Conservation (phyloP, 2,113 vertebrate genomes). For the Typhlomys cinereus region DNA sequence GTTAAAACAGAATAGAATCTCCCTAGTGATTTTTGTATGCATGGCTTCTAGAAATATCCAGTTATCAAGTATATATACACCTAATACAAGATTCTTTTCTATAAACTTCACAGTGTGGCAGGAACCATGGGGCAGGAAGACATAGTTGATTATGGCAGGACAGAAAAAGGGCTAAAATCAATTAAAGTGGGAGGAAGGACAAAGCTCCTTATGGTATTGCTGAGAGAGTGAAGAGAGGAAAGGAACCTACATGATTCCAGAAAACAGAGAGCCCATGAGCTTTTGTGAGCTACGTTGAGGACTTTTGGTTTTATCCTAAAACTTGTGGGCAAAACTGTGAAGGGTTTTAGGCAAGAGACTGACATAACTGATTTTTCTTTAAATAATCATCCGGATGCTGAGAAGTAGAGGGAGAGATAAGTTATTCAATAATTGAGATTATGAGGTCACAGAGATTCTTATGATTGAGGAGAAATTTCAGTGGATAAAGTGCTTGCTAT, state of each 20-base stretch:
- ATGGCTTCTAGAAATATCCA: slow-evolving; percentile 13
- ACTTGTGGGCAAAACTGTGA: background rate
- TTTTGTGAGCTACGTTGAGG: background rate
- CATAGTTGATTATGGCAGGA: background rate
- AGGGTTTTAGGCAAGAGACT: background rate
- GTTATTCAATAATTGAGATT: background rate
- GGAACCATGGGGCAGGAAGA: background rate
- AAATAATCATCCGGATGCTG: background rate
- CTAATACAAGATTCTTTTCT: slow-evolving; percentile 30
- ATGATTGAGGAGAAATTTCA: no score
- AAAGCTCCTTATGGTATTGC: background rate
- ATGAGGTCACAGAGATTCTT: no score
- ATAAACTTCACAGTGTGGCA: background rate
- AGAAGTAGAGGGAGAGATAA: background rate
- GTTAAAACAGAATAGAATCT: background rate
- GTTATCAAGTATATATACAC: background rate
- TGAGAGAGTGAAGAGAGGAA: background rate
- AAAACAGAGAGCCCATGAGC: background rate
- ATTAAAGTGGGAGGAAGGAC: background rate
- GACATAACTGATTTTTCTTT: background rate
- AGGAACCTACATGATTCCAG: background rate
- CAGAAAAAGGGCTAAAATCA: background rate
- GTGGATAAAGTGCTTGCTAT: no score
- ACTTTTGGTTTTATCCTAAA: background rate
- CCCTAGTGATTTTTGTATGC: background rate